Evolutionary conservation across 2,797 vertebrate genomes (phyloP).

Genomic region (Urophycis tenuis): DNA sequence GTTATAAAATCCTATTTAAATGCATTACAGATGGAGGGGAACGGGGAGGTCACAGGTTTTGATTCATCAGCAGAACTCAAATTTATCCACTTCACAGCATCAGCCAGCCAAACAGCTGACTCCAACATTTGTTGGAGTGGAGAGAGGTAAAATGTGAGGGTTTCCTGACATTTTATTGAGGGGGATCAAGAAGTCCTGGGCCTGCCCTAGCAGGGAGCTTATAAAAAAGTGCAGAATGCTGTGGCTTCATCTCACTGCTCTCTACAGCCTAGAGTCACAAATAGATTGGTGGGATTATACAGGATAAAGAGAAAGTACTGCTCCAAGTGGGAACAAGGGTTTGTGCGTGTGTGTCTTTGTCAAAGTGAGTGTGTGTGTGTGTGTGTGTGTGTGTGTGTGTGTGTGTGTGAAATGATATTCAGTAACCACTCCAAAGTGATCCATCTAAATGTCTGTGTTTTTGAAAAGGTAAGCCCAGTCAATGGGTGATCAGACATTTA

Average conservation of each 20-base stretch:
- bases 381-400: background rate
- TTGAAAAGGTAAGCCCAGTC: background rate
- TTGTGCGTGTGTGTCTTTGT: background rate
- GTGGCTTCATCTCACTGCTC: slow-evolving; percentile 32
- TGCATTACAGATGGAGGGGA: background rate
- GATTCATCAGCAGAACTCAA: background rate
- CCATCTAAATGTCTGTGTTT: background rate
- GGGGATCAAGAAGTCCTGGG: background rate
- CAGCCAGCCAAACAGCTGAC: background rate
- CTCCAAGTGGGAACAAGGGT: slow-evolving; percentile 41
- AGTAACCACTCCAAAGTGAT: slow-evolving; percentile 15
- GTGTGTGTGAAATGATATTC: slow-evolving; percentile 17
- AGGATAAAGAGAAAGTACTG: slow-evolving; percentile 28
- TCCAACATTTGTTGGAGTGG: background rate
- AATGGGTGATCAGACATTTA: too few relatives aligned
- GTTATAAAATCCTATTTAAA: background rate
- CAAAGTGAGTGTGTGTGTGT: background rate
- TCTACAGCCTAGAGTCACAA: slow-evolving; percentile 30
- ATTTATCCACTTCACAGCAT: background rate
- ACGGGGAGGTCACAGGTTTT: background rate
- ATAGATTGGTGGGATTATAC: slow-evolving; percentile 42
- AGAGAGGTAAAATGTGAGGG: slow-evolving; percentile 8
- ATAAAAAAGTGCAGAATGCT: slow-evolving; percentile 8
- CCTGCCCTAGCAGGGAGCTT: background rate
- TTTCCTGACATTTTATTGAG: slow-evolving; percentile 21